Percentiles rank a stretch among this genome's conserved stretches.
Evolutionary conservation across 2,113 vertebrate species (phyloP).

Genomic region (Fulmarus glacialis): DNA sequence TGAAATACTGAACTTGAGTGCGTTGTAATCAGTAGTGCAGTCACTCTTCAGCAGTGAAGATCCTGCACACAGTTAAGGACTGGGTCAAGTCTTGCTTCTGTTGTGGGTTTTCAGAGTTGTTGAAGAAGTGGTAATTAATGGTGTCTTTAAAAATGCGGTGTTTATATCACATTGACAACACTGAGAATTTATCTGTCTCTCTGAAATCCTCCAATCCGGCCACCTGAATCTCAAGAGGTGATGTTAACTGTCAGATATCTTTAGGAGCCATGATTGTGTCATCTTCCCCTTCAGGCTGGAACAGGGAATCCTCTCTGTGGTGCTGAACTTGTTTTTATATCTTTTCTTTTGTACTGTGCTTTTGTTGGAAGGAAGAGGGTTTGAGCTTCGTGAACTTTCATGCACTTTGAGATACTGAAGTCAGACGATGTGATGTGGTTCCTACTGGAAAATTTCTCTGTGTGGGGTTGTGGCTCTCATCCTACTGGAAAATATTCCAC

Average conservation of each 20-base stretch:
- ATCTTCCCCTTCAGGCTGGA: not conserved
- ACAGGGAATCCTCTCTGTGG: not conserved
- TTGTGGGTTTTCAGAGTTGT: not conserved
- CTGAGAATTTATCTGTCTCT: not conserved
- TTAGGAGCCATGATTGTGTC: not conserved
- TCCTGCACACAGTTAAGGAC: not conserved
- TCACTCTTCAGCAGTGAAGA: not conserved
- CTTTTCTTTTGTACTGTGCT: not conserved
- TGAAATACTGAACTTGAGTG: not conserved
- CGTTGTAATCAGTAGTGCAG: not conserved
- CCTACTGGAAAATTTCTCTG: not conserved
- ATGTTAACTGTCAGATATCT: not conserved
- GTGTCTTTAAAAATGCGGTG: not conserved
- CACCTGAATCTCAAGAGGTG: not conserved
- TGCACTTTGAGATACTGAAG: not conserved
- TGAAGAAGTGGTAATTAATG: not conserved
- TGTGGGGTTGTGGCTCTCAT: not conserved
- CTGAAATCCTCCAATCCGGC: not conserved
- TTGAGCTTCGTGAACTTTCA: rapidly evolving
- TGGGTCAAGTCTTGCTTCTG: not conserved
- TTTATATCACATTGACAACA: not conserved
- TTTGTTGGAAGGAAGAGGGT: not conserved
- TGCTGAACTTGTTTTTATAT: not conserved
- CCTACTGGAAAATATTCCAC: not conserved
- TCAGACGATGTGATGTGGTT: rapidly evolving